These are phyloP conservation scores for Caenorhabditis plicata DNA, from an alignment of 2,888 invertebrate species.

Conservation along the genomic window DNA sequence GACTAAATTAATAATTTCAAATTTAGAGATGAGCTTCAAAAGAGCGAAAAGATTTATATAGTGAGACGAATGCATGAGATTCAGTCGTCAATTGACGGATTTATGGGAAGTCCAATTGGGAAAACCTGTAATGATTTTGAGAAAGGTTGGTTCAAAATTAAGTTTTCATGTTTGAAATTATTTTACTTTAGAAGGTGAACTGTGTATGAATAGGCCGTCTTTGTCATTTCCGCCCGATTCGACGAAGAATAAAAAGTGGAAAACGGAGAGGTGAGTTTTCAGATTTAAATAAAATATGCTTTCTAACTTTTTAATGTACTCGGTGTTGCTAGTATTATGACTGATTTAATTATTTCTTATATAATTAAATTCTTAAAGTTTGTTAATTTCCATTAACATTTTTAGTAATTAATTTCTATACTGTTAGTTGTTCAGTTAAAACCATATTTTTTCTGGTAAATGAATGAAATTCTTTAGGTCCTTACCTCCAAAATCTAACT, in stretches of 20 bases:
- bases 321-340: no score
- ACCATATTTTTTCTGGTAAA: no score
- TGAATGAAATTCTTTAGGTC: no score
- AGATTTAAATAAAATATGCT: neutral
- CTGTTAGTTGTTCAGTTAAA: no score
- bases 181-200: slow-evolving; percentile 35
- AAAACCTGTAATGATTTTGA: slow-evolving; percentile 51
- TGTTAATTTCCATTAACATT: no score
- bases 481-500: no score
- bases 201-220: slow-evolving; percentile 44
- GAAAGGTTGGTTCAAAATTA: slow-evolving; percentile 19
- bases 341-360: no score
- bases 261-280: slow-evolving; percentile 41
- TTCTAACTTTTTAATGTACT: no score
- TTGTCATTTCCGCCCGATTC: slow-evolving; percentile 12
- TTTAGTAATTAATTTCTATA: no score
- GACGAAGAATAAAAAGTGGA: slow-evolving; percentile 41
- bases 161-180: neutral
- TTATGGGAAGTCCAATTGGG: slow-evolving; percentile 60
- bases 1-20: neutral
- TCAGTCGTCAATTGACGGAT: slow-evolving; percentile 59
- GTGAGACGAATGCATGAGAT: slow-evolving; percentile 47
- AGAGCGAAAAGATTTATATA: slow-evolving; percentile 40
- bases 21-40: slow-evolving; percentile 36
- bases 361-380: no score